Evolutionary conservation across 2,888 invertebrate species (phyloP).

Genomic region (Steinernema hermaphroditum): DNA sequence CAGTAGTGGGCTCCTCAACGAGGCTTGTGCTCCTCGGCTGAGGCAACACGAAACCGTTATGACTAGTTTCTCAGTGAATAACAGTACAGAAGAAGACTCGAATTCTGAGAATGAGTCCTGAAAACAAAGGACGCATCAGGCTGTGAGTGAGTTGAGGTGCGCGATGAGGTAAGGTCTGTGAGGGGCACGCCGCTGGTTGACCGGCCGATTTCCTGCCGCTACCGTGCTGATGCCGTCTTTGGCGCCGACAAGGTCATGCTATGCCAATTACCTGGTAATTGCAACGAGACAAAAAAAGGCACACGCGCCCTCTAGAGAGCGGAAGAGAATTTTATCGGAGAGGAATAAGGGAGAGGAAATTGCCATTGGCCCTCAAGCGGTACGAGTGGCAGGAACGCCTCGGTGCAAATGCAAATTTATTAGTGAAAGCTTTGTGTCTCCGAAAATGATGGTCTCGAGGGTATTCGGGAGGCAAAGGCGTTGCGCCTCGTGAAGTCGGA

Average conservation of each 20-base stretch:
- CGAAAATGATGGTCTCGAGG: constrained; percentile 29
- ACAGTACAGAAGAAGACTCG: not conserved
- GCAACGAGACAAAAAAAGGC: constrained; percentile 12
- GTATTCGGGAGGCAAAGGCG: constrained; percentile 20
- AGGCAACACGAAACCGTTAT: not conserved
- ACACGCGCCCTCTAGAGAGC: not conserved
- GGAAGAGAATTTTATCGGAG: not conserved
- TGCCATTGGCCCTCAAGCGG: not conserved
- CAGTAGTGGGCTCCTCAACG: constrained; percentile 24
- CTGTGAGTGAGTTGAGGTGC: not conserved
- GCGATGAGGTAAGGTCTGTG: not conserved
- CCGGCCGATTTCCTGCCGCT: not conserved
- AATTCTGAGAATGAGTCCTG: constrained; percentile 28
- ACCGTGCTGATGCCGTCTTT: not conserved
- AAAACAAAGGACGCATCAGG: not conserved
- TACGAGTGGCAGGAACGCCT: constrained; percentile 8
- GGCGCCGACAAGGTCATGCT: constrained; percentile 23
- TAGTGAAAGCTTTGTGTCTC: constrained; percentile 26
- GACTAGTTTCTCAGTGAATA: not conserved
- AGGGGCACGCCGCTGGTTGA: constrained; percentile 19
- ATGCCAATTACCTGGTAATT: constrained; percentile 28
- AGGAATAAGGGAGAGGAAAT: constrained; percentile 24
- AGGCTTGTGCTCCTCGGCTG: not conserved
- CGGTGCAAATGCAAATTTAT: constrained; percentile 31
- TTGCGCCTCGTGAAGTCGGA: not conserved